Conservation (phyloP, 2,888 invertebrate species). For the Ophion ellenae region DNA sequence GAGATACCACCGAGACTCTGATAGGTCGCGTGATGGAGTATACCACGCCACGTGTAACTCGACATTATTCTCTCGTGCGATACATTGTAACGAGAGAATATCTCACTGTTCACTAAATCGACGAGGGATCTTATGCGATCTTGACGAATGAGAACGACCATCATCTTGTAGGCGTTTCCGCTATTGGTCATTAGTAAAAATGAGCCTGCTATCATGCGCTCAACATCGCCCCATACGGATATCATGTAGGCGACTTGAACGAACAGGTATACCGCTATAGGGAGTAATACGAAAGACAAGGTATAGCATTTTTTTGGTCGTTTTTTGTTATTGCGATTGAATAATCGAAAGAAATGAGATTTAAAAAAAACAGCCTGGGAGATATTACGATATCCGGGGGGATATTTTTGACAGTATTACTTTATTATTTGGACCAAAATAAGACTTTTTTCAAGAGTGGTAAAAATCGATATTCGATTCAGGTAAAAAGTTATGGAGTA, state of each 20-base stretch:
- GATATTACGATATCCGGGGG: too few species aligned
- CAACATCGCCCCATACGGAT: conserved; percentile 69
- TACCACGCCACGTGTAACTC: conserved; percentile 73
- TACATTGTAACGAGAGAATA: conserved; percentile 70
- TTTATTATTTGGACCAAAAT: too few species aligned
- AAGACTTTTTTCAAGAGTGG: too few species aligned
- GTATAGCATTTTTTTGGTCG: background rate
- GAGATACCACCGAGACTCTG: conserved; percentile 71
- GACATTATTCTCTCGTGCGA: conserved; percentile 67
- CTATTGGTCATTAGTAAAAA: conserved; percentile 75
- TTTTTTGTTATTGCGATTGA: too few species aligned
- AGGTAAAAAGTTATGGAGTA: too few species aligned
- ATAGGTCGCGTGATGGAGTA: conserved; percentile 74
- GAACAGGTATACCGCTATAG: conserved; percentile 66
- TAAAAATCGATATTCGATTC: too few species aligned
- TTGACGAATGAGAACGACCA: conserved; percentile 52
- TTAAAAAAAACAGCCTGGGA: background rate
- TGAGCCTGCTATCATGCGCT: conserved; percentile 69
- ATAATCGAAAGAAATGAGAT: background rate
- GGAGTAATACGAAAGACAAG: background rate
- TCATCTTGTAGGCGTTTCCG: conserved; percentile 74
- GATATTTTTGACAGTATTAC: too few species aligned
- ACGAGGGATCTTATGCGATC: conserved; percentile 70
- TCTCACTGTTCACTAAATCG: conserved; percentile 58
- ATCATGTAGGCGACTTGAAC: conserved; percentile 71